phyloP scores from a whole-genome alignment of 2,888 invertebrate genomes.

The Electrophaes corylata region DNA sequence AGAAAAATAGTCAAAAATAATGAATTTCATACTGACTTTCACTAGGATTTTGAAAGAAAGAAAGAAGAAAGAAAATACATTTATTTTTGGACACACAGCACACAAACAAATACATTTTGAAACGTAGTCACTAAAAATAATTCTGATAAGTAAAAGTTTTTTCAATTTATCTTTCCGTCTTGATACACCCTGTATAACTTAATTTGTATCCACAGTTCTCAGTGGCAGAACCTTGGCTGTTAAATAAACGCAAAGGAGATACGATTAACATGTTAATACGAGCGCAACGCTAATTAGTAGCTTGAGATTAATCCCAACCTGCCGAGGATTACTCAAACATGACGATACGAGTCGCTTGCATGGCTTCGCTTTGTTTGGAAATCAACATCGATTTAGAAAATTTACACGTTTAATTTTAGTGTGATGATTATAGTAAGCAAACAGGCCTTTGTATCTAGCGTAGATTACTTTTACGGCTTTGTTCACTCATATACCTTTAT shows the following conservation, averaged over 20 bases:
- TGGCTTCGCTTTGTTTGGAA: conserved; percentile 16
- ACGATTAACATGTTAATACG: conserved; percentile 64
- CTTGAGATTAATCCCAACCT: conserved; percentile 51
- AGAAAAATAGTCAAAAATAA: no score
- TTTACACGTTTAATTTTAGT: neutral
- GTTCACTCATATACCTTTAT: no score
- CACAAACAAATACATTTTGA: no score
- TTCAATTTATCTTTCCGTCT: no score
- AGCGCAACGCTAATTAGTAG: conserved; percentile 67
- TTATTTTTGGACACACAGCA: no score
- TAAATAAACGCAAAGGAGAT: conserved; percentile 49
- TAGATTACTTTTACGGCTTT: neutral
- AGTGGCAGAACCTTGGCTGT: conserved; percentile 22
- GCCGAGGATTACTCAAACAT: conserved; percentile 36
- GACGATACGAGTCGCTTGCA: conserved; percentile 24
- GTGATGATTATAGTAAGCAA: no score
- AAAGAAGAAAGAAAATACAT: no score
- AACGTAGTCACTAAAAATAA: no score
- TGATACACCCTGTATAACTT: neutral
- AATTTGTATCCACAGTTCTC: neutral
- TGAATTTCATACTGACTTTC: no score
- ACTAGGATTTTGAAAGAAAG: no score
- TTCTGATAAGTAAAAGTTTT: no score
- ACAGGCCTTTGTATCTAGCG: no score
- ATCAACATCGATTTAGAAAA: conserved; percentile 10